phyloP scores from a whole-genome alignment of 2,888 invertebrate genomes.

The Tachina grossa region DNA sequence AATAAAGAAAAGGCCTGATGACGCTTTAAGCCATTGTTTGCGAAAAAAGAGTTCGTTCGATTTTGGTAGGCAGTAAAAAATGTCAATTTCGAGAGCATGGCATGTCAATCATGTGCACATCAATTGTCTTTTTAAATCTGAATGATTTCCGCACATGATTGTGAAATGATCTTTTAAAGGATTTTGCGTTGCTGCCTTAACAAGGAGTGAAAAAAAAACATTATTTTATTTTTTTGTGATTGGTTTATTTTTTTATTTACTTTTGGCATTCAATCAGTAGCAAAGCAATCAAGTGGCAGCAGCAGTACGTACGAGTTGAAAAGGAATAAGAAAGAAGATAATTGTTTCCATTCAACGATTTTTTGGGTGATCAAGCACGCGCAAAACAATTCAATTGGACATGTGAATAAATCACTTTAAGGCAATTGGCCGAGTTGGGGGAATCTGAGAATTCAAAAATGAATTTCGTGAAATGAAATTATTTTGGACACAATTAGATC shows the following conservation, averaged over 20 bases:
- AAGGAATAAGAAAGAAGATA: constrained; percentile 47
- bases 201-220: constrained; percentile 51
- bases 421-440: constrained; percentile 43
- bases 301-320: constrained; percentile 21
- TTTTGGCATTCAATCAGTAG: constrained; percentile 3
- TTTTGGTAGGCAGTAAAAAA: constrained; percentile 77
- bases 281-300: constrained; percentile 9
- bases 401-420: constrained; percentile 82
- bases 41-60: constrained; percentile 7
- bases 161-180: constrained; percentile 53
- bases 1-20: constrained; percentile 39
- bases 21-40: constrained; percentile 61
- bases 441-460: constrained; percentile 42
- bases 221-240: constrained; percentile 11
- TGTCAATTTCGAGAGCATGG: constrained; percentile 81
- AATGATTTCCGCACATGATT: constrained; percentile 68
- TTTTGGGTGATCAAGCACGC: constrained; percentile 76
- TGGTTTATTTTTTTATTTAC: constrained; percentile 33
- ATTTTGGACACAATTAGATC: constrained; percentile 54
- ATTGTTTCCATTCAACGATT: constrained; percentile 73
- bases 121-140: constrained; percentile 73
- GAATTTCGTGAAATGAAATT: constrained; percentile 41
- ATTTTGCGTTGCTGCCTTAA: constrained; percentile 50
- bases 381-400: constrained; percentile 83
- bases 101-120: constrained; percentile 82